Evolutionary conservation across 1,140 invertebrate genomes (phyloP).

Genomic region (Littorina saxatilis): DNA sequence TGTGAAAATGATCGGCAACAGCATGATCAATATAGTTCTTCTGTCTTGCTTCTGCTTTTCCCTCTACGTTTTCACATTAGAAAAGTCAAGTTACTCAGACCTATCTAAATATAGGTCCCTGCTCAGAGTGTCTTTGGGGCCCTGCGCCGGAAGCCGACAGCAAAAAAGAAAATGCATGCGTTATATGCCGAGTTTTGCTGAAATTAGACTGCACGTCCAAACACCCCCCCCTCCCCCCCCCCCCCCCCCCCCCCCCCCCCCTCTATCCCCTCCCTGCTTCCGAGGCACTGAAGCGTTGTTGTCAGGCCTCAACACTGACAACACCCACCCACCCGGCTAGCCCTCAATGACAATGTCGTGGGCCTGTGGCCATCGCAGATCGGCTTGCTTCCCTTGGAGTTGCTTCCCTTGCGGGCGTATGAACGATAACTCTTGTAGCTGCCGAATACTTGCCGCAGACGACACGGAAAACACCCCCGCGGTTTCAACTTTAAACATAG

Average conservation of each 20-base stretch:
- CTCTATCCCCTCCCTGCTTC: neutral
- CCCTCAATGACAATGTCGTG: neutral
- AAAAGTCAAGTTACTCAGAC: neutral
- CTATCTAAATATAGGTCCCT: neutral
- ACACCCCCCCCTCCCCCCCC: neutral
- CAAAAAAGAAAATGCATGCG: neutral
- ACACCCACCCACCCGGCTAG: neutral
- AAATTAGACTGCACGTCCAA: neutral
- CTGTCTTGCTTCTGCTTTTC: too few relatives aligned
- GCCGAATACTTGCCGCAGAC: neutral
- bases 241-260: neutral
- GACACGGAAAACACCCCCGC: too few relatives aligned
- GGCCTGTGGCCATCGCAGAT: neutral
- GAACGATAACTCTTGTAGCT: neutral
- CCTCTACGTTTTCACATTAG: too few relatives aligned
- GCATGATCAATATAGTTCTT: too few relatives aligned
- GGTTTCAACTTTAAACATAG: too few relatives aligned
- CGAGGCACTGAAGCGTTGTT: too few relatives aligned
- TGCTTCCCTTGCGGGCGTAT: neutral
- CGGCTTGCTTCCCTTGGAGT: neutral
- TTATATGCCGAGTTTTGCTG: too few relatives aligned
- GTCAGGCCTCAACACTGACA: too few relatives aligned
- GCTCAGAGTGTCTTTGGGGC: neutral
- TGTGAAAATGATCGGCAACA: too few relatives aligned
- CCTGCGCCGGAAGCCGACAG: neutral